Conservation (phyloP, 64 coral and sea anemone genomes). For the Anthopleura sola region DNA sequence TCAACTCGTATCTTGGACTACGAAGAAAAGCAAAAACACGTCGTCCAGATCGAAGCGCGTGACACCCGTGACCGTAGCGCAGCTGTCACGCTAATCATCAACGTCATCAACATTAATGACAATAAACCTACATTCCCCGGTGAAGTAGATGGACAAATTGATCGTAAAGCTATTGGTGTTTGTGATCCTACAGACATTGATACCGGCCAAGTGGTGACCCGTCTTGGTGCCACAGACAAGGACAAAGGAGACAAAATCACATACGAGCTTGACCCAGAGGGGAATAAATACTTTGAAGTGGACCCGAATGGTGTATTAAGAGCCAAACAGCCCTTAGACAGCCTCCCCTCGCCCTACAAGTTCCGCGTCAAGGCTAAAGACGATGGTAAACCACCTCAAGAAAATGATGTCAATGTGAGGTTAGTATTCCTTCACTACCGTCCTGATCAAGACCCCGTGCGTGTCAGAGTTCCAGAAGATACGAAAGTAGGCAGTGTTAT, state of each 20-base stretch:
- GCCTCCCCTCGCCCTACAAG: conserved; percentile 25
- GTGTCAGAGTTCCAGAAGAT: conserved; percentile 66
- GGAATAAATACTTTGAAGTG: conserved; percentile 30
- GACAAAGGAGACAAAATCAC: conserved; percentile 57
- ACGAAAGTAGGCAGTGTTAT: conserved; percentile 47
- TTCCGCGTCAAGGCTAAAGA: conserved; percentile 68
- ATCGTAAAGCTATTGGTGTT: conserved; percentile 50
- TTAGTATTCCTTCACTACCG: conserved; percentile 63
- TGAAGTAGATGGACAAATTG: conserved; percentile 40
- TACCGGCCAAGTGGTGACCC: conserved; percentile 34
- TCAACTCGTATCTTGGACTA: conserved; percentile 60
- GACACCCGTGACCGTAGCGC: conserved; percentile 75
- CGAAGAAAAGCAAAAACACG: conserved; percentile 51
- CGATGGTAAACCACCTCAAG: conserved; percentile 38
- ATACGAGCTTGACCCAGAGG: conserved; percentile 38
- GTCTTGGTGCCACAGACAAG: conserved; percentile 40
- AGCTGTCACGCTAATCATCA: conserved; percentile 50
- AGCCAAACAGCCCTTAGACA: conserved; percentile 44
- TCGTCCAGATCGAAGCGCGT: conserved; percentile 43
- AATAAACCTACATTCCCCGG: conserved; percentile 59
- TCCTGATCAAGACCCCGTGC: conserved; percentile 60
- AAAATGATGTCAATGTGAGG: conserved; percentile 39
- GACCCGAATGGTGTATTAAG: conserved; percentile 44
- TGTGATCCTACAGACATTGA: conserved; percentile 35
- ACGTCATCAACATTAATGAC: conserved; percentile 71